Evolutionary conservation across 2,113 vertebrate genomes (phyloP).

Genomic region (Spea multiplicata): DNA sequence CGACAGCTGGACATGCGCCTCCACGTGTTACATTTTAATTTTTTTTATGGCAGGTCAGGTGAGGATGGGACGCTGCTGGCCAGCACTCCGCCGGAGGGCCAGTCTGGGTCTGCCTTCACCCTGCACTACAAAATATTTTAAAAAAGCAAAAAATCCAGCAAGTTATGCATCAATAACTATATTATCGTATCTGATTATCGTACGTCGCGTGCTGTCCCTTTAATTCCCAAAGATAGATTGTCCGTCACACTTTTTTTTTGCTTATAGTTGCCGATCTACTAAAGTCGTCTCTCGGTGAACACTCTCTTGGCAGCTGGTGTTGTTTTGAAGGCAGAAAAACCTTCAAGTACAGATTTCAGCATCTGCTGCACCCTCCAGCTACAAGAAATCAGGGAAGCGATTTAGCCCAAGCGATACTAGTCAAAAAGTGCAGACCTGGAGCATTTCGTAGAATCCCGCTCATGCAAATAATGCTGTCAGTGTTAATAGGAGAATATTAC

Average conservation of each 20-base stretch:
- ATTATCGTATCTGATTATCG: no score
- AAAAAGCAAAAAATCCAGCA: no score
- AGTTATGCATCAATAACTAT: no score
- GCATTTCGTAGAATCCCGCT: slow-evolving; percentile 8
- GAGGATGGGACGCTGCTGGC: no score
- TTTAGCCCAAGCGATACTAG: slow-evolving; percentile 26
- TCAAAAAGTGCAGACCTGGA: slow-evolving; percentile 21
- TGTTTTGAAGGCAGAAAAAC: background rate
- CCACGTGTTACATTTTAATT: no score
- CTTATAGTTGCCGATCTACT: slow-evolving; percentile 14
- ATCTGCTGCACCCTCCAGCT: slow-evolving; percentile 32
- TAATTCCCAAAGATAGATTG: background rate
- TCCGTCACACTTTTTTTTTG: background rate
- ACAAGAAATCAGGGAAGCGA: slow-evolving; percentile 22
- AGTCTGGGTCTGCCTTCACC: no score
- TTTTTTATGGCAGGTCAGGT: no score
- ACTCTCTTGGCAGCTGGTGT: slow-evolving; percentile 22
- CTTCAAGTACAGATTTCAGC: slow-evolving; percentile 35
- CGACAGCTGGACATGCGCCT: no score
- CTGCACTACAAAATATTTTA: no score
- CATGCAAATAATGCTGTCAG: slow-evolving; percentile 5
- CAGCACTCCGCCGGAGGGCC: no score
- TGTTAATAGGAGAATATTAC: slow-evolving; percentile 16
- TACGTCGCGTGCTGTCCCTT: no score
- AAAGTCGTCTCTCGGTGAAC: slow-evolving; percentile 7